Evolutionary conservation across 2,888 invertebrate species (phyloP).

Genomic region (Thecocarcelia acutangulata): DNA sequence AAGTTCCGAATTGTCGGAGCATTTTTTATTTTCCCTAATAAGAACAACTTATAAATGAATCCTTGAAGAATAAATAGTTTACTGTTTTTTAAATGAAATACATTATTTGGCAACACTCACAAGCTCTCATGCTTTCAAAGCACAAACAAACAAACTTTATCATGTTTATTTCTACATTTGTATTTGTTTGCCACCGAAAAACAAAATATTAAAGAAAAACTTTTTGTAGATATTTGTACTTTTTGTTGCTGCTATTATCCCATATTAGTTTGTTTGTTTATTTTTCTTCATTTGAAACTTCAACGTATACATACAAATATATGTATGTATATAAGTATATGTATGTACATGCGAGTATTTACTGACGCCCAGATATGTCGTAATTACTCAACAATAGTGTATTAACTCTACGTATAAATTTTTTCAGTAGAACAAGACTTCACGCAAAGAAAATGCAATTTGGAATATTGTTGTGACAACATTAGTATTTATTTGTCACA

Average conservation of each 20-base stretch:
- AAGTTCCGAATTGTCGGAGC: no score
- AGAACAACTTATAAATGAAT: no score
- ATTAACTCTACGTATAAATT: no score
- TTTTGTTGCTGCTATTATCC: conserved; percentile 39
- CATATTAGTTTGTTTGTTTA: conserved; percentile 20
- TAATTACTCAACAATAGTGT: no score
- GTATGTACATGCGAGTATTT: background rate
- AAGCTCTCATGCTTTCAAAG: background rate
- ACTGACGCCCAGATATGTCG: no score
- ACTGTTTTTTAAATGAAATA: no score
- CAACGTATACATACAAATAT: conserved; percentile 12
- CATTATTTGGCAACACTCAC: background rate
- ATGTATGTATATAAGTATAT: background rate
- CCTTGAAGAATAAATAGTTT: no score
- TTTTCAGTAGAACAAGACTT: no score
- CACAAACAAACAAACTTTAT: conserved; percentile 38
- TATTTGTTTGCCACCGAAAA: conserved; percentile 41
- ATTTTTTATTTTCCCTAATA: no score
- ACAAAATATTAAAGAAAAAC: background rate
- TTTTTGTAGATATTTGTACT: conserved; percentile 13
- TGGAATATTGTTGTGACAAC: no score
- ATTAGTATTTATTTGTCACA: no score
- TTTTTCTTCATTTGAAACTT: conserved; percentile 60
- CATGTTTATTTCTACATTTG: conserved; percentile 49
- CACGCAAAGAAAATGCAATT: no score